These are phyloP conservation scores for Melitaea cinxia DNA, from an alignment of 1,140 invertebrate genomes.

Conservation along the genomic window DNA sequence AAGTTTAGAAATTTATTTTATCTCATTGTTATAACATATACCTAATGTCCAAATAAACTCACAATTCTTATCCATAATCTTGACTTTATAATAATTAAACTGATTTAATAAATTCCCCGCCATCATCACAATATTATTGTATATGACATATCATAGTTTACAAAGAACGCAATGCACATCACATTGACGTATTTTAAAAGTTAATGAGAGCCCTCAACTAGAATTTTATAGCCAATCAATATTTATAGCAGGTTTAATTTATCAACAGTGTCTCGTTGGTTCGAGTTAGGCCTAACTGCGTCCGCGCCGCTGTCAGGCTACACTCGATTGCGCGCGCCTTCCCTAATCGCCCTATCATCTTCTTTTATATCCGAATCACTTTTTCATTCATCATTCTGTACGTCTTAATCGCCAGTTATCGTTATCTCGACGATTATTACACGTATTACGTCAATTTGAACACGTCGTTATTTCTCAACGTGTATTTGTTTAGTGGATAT, in stretches of 20 bases:
- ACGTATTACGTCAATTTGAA: conserved; percentile 71
- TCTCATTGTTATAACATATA: no score
- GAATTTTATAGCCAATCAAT: conserved; percentile 59
- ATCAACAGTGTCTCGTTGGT: conserved; percentile 56
- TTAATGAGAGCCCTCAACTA: conserved; percentile 36
- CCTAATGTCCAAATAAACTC: no score
- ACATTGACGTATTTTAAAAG: conserved; percentile 27
- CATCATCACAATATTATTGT: neutral
- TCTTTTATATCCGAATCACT: conserved; percentile 65
- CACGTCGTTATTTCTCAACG: conserved; percentile 59
- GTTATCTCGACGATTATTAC: conserved; percentile 71
- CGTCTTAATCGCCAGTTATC: conserved; percentile 70
- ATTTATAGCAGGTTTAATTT: conserved; percentile 60
- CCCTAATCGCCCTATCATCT: conserved; percentile 63
- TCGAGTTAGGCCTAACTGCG: conserved; percentile 71
- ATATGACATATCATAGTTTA: neutral
- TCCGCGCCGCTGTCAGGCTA: conserved; percentile 49
- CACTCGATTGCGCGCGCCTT: conserved; percentile 52
- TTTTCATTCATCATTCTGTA: conserved; percentile 71
- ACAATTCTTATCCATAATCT: no score
- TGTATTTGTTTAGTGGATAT: conserved; percentile 69
- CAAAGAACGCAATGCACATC: conserved; percentile 16
- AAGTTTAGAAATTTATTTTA: no score
- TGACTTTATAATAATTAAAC: neutral
- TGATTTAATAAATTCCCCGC: neutral